Evolutionary conservation across 2,888 invertebrate species (phyloP).

Genomic region (Agonopterix heracliana): DNA sequence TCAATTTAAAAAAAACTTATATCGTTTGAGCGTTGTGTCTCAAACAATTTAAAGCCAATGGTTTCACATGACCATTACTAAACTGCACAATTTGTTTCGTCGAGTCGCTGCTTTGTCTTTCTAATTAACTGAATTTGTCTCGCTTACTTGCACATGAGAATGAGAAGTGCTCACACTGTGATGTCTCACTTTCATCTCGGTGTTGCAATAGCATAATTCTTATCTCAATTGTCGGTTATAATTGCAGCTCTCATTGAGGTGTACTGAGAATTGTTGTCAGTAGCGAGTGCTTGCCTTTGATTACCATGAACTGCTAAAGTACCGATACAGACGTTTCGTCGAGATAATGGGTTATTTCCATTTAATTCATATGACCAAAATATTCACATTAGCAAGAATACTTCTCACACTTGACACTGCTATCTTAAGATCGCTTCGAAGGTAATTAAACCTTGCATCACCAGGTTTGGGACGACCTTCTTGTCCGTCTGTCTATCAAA

Average conservation of each 20-base stretch:
- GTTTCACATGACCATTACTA: conserved; percentile 9
- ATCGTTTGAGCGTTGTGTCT: too few species aligned
- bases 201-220: not conserved
- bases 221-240: too few species aligned
- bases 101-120: conserved; percentile 16
- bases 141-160: conserved; percentile 10
- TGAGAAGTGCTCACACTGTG: not conserved
- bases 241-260: too few species aligned
- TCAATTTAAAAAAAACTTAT: too few species aligned
- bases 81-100: not conserved
- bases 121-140: conserved; percentile 17
- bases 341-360: too few species aligned
- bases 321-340: too few species aligned
- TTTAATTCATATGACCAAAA: not conserved
- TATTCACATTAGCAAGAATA: too few species aligned
- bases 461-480: conserved; percentile 16
- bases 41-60: not conserved
- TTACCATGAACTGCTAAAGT: not conserved
- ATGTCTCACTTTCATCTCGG: not conserved
- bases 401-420: conserved; percentile 11
- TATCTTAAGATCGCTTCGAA: conserved; percentile 10
- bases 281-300: too few species aligned
- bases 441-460: conserved; percentile 19
- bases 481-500: conserved; percentile 15
- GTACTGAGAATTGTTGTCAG: too few species aligned